Base-by-base conservation (phyloP, 2,113 vertebrate genomes). In the Thalassarche chlororhynchos region DNA sequence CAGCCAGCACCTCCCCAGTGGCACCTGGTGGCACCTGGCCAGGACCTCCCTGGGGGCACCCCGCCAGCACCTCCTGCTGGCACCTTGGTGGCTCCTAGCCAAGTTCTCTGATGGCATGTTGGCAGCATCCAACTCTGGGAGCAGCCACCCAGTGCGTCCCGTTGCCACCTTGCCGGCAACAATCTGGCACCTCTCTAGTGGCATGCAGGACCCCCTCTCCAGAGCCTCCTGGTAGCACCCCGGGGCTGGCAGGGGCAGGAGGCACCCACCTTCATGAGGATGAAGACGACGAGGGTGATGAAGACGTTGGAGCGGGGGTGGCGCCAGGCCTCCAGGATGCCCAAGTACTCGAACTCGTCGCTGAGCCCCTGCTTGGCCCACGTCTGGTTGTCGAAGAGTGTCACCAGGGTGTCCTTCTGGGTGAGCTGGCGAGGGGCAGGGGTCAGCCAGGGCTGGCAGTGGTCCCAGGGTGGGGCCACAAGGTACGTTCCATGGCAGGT, bases 371-470 rank as follows among this genome's bases (percentile, higher is more conserved):
- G 99, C 87, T 99, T 99, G 86, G 99, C 98, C 99, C 99, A 99
- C 0, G 99, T 99, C 87, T 98, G 98, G 95, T 99, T 99, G 98
- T 99, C 99, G 40, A 99, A 99, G 46, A 99, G 97, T 0, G 99
- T 99, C 91, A 99, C 99, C 96, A 99, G 97, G 2, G 99, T 99
- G 91, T 99, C 99, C 95, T 99, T 99, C 98, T 99, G 99, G 18
- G 99, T 99, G 57, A 99, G 99, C 99, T 99, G 92, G 17, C 14
- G 44, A 92, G 34, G 62, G 54, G 23, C 40, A 72, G 52, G 34
- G 2, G 5, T 89, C 77, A 92, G 89, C 20, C 12, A 5, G 32
- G 20, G 46, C 16, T 79, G 44, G 31, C 4, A 6, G 40, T 58
- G 58, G 32, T 36, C 42, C 55, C 8, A 2, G 38, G 25, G 8